A percentile compares a stretch with the other conserved stretches of the same genome.
Evolutionary conservation across 1,140 invertebrate species (phyloP).

Genomic region (Pseudomyrmex cubaensis): DNA sequence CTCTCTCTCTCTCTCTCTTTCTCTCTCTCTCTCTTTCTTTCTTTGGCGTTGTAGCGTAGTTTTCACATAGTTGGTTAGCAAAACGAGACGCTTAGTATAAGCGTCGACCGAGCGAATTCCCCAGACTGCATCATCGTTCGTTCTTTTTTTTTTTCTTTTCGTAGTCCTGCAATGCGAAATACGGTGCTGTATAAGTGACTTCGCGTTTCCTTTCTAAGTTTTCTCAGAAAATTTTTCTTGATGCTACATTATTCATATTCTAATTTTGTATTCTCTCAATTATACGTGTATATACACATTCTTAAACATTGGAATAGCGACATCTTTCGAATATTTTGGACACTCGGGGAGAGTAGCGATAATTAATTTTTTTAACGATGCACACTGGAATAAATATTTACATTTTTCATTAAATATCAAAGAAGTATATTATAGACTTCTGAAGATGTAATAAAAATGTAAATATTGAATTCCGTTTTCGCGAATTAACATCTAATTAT

Average conservation of each 20-base stretch:
- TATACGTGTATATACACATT: constrained; percentile 16
- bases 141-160: constrained; percentile 10
- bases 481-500: not conserved
- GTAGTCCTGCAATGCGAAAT: constrained; percentile 34
- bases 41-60: constrained; percentile 60
- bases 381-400: not conserved
- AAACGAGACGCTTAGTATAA: constrained; percentile 69
- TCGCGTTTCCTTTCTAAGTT: constrained; percentile 37
- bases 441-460: constrained; percentile 20
- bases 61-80: constrained; percentile 69
- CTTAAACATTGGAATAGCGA: not conserved
- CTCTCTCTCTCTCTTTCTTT: constrained; percentile 32
- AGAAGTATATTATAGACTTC: constrained; percentile 11
- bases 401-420: constrained; percentile 12
- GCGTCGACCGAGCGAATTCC: constrained; percentile 61
- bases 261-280: constrained; percentile 10
- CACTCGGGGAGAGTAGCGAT: not conserved
- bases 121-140: constrained; percentile 28
- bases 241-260: constrained; percentile 7
- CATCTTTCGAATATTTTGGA: not conserved
- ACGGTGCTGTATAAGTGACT: constrained; percentile 37
- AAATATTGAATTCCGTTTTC: not conserved
- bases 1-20: not conserved
- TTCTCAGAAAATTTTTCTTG: constrained; percentile 44
- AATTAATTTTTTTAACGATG: constrained; percentile 12